Evolutionary conservation across 2,888 invertebrate species (phyloP).

Genomic region (Melinopterus prodromus): DNA sequence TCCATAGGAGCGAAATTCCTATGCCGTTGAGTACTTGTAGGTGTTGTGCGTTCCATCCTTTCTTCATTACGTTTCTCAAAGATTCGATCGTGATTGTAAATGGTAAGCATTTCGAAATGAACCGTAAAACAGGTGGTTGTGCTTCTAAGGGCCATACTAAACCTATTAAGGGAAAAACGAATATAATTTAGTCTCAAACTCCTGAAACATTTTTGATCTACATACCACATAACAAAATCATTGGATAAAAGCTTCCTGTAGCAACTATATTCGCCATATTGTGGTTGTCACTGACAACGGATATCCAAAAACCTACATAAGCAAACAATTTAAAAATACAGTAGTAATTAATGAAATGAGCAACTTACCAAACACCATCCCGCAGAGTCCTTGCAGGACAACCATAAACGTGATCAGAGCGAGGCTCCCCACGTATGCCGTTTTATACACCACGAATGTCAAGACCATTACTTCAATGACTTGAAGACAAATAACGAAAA

Average conservation of each 20-base stretch:
- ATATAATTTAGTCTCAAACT: constrained; percentile 14
- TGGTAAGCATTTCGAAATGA: constrained; percentile 63
- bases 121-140: constrained; percentile 62
- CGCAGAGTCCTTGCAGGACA: constrained; percentile 79
- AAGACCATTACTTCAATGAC: constrained; percentile 68
- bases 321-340: not conserved
- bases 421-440: constrained; percentile 70
- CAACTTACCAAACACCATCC: constrained; percentile 80
- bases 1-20: constrained; percentile 72
- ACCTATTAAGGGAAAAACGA: constrained; percentile 56
- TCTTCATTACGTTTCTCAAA: constrained; percentile 77
- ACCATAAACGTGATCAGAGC: constrained; percentile 69
- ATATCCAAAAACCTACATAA: constrained; percentile 76
- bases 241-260: constrained; percentile 90
- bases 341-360: not conserved
- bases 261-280: constrained; percentile 84
- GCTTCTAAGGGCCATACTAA: constrained; percentile 77
- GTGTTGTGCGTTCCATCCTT: constrained; percentile 75
- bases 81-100: constrained; percentile 83
- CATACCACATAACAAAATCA: constrained; percentile 86
- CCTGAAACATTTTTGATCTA: constrained; percentile 36
- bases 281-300: constrained; percentile 80
- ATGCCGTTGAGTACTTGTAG: constrained; percentile 79
- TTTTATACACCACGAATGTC: constrained; percentile 68
- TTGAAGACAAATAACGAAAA: constrained; percentile 77